Evolutionary conservation across 1,140 invertebrate genomes (phyloP).

Genomic region (Acromyrmex echinatior): DNA sequence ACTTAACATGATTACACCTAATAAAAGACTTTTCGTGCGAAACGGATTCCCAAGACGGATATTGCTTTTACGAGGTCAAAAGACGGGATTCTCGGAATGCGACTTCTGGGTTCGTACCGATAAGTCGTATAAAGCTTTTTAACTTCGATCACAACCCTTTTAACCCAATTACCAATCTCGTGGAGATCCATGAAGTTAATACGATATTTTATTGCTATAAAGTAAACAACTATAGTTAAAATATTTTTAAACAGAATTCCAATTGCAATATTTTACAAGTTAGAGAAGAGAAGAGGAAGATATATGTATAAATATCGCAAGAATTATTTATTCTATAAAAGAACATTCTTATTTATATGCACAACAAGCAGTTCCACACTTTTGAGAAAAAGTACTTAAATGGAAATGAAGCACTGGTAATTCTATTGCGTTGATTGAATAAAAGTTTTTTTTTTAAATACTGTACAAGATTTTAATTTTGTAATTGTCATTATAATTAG

Average conservation of each 20-base stretch:
- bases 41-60: slow-evolving; percentile 30
- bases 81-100: slow-evolving; percentile 16
- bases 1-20: neutral
- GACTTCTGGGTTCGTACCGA: neutral
- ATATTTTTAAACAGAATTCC: too few relatives aligned
- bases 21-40: slow-evolving; percentile 19
- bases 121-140: slow-evolving; percentile 7
- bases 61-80: slow-evolving; percentile 39
- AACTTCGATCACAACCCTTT: neutral
- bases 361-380: too few relatives aligned
- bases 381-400: neutral
- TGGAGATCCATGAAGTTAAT: neutral
- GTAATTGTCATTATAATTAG: neutral
- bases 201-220: too few relatives aligned
- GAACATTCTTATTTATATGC: slow-evolving; percentile 18
- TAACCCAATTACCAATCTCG: neutral
- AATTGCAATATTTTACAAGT: neutral
- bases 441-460: neutral
- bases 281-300: too few relatives aligned
- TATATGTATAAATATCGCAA: neutral
- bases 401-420: neutral
- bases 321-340: slow-evolving; percentile 11
- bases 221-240: too few relatives aligned
- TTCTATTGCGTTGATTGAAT: neutral
- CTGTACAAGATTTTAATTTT: neutral